A percentile compares a stretch with the other conserved stretches of the same genome.
These are phyloP conservation scores for Mareca strepera DNA, from an alignment of 2,797 vertebrate genomes.

Conservation along the genomic window DNA sequence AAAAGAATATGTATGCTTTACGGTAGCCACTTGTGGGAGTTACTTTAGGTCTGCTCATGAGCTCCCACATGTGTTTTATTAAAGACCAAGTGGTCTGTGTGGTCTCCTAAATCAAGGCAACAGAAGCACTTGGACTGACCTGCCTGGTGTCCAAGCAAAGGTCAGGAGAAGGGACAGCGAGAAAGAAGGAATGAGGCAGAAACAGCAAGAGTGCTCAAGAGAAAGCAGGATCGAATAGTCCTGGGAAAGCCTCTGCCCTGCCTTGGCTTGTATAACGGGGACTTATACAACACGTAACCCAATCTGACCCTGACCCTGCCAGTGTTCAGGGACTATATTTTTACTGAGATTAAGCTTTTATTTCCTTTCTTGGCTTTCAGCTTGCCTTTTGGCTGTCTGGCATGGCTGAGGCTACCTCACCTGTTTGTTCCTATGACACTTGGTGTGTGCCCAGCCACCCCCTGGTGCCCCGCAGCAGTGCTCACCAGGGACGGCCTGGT, in stretches of 20 bases:
- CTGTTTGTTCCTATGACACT: not conserved
- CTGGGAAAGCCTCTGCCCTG: conserved; percentile 40
- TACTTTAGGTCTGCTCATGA: not conserved
- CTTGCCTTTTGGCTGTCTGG: not conserved
- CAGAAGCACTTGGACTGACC: not conserved
- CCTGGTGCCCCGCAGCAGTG: not conserved
- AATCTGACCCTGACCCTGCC: conserved; percentile 67
- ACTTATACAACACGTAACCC: conserved; percentile 62
- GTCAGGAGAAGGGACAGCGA: not conserved
- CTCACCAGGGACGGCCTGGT: not conserved
- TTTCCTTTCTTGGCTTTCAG: conserved; percentile 38
- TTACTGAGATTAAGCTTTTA: conserved; percentile 63
- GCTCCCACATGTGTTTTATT: not conserved
- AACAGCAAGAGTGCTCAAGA: not conserved
- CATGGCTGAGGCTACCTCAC: not conserved
- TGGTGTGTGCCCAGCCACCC: not conserved
- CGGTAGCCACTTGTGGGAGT: not conserved
- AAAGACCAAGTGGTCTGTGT: not conserved
- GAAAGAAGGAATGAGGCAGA: not conserved
- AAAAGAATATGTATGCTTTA: not conserved
- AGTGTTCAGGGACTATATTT: conserved; percentile 54
- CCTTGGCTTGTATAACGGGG: conserved; percentile 48
- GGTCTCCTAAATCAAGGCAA: fast-evolving
- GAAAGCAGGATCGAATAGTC: conserved; percentile 16
- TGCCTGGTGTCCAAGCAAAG: not conserved